Percentiles rank a stretch among this genome's conserved stretches.
phyloP scores from a whole-genome alignment of 1,140 invertebrate species.

The Caenorhabditis brenneri region DNA sequence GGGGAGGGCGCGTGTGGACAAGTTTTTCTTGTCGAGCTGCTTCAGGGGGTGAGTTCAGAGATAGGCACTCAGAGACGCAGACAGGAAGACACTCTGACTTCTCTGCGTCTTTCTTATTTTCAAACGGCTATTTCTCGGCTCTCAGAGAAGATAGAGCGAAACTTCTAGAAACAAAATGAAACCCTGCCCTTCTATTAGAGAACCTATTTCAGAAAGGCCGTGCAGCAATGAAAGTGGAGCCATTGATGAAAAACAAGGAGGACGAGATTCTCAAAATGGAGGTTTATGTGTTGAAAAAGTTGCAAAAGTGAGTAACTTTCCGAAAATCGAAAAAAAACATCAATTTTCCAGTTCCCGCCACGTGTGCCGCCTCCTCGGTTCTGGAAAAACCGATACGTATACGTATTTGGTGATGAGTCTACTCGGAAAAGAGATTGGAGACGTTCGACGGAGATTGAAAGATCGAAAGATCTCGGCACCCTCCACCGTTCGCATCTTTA shows the following conservation, averaged over 20 bases:
- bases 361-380: constrained; percentile 54
- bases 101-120: no score
- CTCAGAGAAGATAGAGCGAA: not conserved
- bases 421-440: constrained; percentile 61
- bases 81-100: no score
- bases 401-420: constrained; percentile 63
- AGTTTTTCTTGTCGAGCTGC: no score
- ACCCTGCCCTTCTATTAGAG: not conserved
- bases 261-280: constrained; percentile 66
- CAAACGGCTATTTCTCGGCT: no score
- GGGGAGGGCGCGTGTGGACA: no score
- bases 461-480: constrained; percentile 55
- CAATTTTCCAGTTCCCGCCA: no score
- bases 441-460: constrained; percentile 60
- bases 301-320: constrained; percentile 57
- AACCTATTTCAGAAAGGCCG: not conserved
- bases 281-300: constrained; percentile 60
- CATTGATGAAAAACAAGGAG: constrained; percentile 60
- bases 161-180: not conserved
- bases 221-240: constrained; percentile 61
- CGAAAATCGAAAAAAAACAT: no score
- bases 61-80: no score
- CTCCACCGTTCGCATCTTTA: constrained; percentile 56
- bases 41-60: no score
- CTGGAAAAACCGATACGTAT: constrained; percentile 58